These are phyloP conservation scores for Brachyptera risi DNA, from an alignment of 2,888 invertebrate species.

Conservation along the genomic window DNA sequence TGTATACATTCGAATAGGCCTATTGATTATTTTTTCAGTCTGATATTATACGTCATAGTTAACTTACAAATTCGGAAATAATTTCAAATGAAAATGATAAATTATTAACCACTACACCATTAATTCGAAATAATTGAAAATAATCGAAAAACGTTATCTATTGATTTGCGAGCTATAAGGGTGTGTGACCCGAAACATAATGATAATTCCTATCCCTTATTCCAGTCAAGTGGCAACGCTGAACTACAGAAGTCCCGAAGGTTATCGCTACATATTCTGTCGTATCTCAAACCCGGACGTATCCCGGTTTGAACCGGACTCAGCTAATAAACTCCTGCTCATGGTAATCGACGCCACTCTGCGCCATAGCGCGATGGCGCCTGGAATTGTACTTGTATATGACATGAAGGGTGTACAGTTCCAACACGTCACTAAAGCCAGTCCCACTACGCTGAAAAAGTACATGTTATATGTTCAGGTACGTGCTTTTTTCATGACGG, in stretches of 20 bases:
- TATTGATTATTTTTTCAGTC: too few species aligned
- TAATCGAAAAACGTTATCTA: too few species aligned
- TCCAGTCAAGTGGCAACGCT: neutral
- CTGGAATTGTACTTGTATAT: constrained; percentile 35
- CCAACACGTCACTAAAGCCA: constrained; percentile 32
- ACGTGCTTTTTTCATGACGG: neutral
- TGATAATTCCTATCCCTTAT: neutral
- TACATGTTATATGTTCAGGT: constrained; percentile 36
- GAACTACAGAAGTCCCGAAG: neutral
- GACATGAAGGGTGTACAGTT: constrained; percentile 33
- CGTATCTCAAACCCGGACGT: constrained; percentile 22
- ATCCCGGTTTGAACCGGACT: constrained; percentile 33
- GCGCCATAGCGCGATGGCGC: constrained; percentile 25
- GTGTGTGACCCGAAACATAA: too few species aligned
- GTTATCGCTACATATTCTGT: neutral
- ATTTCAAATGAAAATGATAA: too few species aligned
- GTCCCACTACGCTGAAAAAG: constrained; percentile 33
- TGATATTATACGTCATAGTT: too few species aligned
- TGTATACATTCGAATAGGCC: too few species aligned
- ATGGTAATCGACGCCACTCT: constrained; percentile 35
- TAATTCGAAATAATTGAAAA: too few species aligned
- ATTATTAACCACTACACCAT: too few species aligned
- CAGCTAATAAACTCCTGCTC: constrained; percentile 34
- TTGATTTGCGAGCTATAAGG: too few species aligned
- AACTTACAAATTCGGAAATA: too few species aligned